Evolutionary conservation across 2,888 invertebrate genomes (phyloP).

Genomic region (Leptinotarsa rubiginosa): DNA sequence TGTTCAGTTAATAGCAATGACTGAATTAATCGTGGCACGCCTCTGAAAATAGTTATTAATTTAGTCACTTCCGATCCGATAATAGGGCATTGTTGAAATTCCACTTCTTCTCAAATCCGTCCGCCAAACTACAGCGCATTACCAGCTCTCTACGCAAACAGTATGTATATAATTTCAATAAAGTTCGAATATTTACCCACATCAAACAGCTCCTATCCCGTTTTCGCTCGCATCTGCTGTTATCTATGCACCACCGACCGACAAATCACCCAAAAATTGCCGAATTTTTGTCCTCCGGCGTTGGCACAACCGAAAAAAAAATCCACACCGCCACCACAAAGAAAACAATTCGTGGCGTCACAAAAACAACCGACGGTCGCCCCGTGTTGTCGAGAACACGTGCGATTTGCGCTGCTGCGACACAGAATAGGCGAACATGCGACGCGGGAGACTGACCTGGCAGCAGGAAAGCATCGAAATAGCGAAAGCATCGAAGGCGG

Average conservation of each 20-base stretch:
- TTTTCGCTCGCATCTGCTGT: too few species aligned
- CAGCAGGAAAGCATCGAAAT: constrained; percentile 11
- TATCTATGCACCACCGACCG: neutral
- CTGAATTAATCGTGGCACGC: too few species aligned
- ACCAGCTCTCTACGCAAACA: too few species aligned
- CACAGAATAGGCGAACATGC: constrained; percentile 28
- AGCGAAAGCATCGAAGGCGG: constrained; percentile 26
- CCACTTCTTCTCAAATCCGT: too few species aligned
- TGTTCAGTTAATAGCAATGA: too few species aligned
- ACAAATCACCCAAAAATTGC: neutral
- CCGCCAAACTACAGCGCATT: too few species aligned
- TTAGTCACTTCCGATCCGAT: too few species aligned
- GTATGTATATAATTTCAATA: too few species aligned
- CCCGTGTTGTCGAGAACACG: constrained; percentile 45
- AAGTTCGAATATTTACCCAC: too few species aligned
- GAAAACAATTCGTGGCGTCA: constrained; percentile 24
- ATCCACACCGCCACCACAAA: constrained; percentile 22
- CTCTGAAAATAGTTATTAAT: too few species aligned
- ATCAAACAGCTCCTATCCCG: too few species aligned
- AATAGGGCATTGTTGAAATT: too few species aligned
- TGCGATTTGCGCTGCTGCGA: constrained; percentile 41
- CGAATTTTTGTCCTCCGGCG: constrained; percentile 1
- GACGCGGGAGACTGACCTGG: constrained; percentile 37
- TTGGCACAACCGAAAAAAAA: neutral
- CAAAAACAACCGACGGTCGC: constrained; percentile 33